Conservation (phyloP, 2,888 invertebrate species). For the Sinhomidia bicolor region DNA sequence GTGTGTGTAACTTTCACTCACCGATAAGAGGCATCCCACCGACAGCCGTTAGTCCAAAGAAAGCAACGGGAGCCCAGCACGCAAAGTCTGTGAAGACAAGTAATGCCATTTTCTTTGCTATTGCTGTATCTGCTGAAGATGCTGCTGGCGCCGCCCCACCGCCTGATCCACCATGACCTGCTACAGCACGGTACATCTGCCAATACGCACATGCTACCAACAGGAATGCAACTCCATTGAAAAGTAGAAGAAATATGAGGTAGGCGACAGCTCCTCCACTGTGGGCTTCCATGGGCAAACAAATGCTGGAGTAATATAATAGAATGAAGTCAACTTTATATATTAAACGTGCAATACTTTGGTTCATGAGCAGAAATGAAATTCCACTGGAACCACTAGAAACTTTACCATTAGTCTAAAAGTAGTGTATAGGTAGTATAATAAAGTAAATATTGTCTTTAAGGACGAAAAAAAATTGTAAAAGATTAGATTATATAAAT, state of each 20-base stretch:
- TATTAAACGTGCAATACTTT: too few relatives aligned
- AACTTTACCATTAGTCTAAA: constrained; percentile 39
- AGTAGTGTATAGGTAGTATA: not conserved
- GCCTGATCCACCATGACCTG: constrained; percentile 75
- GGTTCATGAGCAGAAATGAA: too few relatives aligned
- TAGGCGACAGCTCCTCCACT: constrained; percentile 86
- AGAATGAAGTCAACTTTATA: not conserved
- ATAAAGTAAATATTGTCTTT: constrained; percentile 1
- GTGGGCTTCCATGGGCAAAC: constrained; percentile 92
- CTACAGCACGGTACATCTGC: constrained; percentile 91
- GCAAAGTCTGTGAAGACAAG: constrained; percentile 92
- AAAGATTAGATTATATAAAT: constrained; percentile 30
- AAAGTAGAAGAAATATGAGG: constrained; percentile 87
- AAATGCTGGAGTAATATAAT: constrained; percentile 85
- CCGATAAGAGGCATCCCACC: constrained; percentile 91
- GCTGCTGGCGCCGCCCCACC: constrained; percentile 80
- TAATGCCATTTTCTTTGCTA: constrained; percentile 95
- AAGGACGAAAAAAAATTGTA: too few relatives aligned
- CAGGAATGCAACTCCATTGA: constrained; percentile 91
- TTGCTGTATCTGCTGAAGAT: constrained; percentile 86
- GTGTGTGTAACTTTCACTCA: constrained; percentile 60
- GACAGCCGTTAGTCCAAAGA: constrained; percentile 93
- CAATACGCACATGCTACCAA: constrained; percentile 92
- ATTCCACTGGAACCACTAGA: too few relatives aligned
- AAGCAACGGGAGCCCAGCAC: constrained; percentile 94